phyloP scores from a whole-genome alignment of 1,140 invertebrate species.

The Rhyzopertha dominica region DNA sequence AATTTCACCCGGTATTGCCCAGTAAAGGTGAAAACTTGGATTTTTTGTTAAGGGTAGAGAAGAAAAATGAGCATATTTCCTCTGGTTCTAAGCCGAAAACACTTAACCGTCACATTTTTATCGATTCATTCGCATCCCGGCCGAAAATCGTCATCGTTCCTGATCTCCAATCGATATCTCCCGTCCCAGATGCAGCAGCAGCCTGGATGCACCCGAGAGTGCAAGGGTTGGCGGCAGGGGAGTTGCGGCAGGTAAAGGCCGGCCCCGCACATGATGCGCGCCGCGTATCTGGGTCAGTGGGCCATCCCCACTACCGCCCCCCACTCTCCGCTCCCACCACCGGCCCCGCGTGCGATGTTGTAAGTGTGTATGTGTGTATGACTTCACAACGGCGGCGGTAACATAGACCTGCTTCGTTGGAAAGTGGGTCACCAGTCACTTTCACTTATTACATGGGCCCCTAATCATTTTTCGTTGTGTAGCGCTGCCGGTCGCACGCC shows the following conservation, averaged over 20 bases:
- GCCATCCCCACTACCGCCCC: slow-evolving; percentile 53
- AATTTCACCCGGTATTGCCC: too few relatives aligned
- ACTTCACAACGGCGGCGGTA: slow-evolving; percentile 49
- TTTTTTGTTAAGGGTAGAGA: too few relatives aligned
- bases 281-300: slow-evolving; percentile 61
- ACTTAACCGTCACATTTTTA: too few relatives aligned
- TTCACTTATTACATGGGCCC: slow-evolving; percentile 63
- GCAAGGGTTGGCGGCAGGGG: slow-evolving; percentile 8
- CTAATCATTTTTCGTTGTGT: slow-evolving; percentile 61
- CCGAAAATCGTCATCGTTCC: too few relatives aligned
- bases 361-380: slow-evolving; percentile 34
- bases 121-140: too few relatives aligned
- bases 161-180: too few relatives aligned
- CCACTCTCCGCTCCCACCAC: slow-evolving; percentile 44
- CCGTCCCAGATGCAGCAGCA: too few relatives aligned
- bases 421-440: slow-evolving; percentile 64
- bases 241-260: slow-evolving; percentile 38
- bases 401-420: slow-evolving; percentile 63
- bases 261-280: slow-evolving; percentile 37
- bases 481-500: slow-evolving; percentile 47
- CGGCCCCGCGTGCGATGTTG: slow-evolving; percentile 32
- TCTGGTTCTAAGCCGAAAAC: too few relatives aligned
- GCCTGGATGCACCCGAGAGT: too few relatives aligned
- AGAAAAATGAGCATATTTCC: too few relatives aligned
- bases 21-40: too few relatives aligned